Percentiles rank a stretch among this genome's conserved stretches.
These are phyloP conservation scores for Gyps fulvus DNA, from an alignment of 2,113 vertebrate species.

Conservation along the genomic window DNA sequence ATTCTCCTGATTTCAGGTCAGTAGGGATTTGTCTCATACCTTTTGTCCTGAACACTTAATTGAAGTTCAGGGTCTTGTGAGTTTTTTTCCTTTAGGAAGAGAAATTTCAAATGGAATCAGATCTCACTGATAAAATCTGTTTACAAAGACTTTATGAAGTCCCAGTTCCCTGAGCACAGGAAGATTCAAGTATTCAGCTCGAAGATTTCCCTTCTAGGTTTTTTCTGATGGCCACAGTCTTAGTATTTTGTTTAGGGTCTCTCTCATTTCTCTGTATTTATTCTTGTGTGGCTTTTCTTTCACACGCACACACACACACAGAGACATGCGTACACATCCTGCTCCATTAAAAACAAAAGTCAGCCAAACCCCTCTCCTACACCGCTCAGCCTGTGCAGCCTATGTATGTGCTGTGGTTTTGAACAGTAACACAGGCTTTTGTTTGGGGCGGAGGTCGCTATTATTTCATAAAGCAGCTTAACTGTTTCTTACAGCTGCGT, in stretches of 20 bases:
- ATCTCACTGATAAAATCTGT: background rate
- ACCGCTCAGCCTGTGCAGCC: background rate
- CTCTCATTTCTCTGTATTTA: background rate
- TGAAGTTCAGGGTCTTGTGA: background rate
- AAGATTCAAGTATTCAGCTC: background rate
- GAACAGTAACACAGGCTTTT: background rate
- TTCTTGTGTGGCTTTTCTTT: background rate
- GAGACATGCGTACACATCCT: background rate
- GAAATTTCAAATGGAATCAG: background rate
- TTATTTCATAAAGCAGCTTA: constrained; percentile 15
- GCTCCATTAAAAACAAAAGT: background rate
- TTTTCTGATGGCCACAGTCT: background rate
- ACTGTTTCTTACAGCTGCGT: background rate
- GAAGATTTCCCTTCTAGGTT: background rate
- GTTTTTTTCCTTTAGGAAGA: background rate
- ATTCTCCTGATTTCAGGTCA: constrained; percentile 3
- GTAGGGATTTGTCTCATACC: background rate
- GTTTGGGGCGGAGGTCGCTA: background rate
- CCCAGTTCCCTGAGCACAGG: background rate
- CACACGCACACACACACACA: background rate
- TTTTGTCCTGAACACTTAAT: background rate
- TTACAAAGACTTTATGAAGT: constrained; percentile 13
- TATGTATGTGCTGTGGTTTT: background rate
- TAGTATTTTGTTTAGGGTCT: background rate
- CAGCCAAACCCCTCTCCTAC: background rate